Evolutionary conservation across 2,888 invertebrate genomes (phyloP).

Genomic region (Ommatoiulus sabulosus): DNA sequence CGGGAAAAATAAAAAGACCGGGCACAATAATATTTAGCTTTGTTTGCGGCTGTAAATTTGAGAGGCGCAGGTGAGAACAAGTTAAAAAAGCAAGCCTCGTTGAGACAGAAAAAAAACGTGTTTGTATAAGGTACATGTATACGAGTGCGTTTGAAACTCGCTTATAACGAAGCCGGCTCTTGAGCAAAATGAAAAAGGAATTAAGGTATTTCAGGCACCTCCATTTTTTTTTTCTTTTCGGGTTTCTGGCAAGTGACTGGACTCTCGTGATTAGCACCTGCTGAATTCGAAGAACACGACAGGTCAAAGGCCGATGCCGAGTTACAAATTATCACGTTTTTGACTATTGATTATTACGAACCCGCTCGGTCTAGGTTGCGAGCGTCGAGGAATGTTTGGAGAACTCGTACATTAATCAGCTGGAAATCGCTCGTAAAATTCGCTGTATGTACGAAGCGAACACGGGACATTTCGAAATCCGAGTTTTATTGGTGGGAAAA

Average conservation of each 20-base stretch:
- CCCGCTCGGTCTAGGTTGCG: no score
- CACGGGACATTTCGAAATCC: no score
- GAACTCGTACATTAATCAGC: background rate
- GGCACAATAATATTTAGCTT: background rate
- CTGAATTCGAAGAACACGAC: background rate
- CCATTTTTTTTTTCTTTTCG: background rate
- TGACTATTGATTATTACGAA: background rate
- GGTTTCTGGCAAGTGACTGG: background rate
- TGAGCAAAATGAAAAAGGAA: no score
- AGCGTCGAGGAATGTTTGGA: background rate
- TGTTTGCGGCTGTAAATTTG: background rate
- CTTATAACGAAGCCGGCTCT: no score
- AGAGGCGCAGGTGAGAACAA: background rate
- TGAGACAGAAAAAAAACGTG: no score
- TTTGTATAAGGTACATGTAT: no score
- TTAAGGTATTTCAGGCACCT: background rate
- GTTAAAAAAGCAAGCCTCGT: background rate
- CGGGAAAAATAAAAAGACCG: no score
- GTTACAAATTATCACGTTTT: background rate
- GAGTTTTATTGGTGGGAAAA: no score
- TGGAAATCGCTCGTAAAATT: background rate
- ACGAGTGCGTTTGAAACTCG: no score
- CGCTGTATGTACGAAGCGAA: no score
- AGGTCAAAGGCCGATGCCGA: background rate
- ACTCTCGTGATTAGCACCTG: background rate